Evolutionary conservation across 2,797 vertebrate species (phyloP), one percentile per base, ranked within the genome.

Genomic region (Eurystomus glaucurus): DNA sequence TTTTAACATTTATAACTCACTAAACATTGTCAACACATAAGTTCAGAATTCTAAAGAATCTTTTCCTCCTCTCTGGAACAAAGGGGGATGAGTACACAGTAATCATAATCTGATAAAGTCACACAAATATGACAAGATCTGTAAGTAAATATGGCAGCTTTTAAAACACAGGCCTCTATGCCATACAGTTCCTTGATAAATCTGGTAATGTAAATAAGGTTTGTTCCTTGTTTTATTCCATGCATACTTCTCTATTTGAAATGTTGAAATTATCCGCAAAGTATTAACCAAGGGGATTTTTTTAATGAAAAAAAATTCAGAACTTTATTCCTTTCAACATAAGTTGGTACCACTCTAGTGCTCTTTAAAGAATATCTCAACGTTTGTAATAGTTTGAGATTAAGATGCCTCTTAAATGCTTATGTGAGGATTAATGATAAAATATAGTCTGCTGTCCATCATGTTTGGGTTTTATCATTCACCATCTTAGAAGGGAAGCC

Each of bases 371-470:
- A 68, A 82, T 64, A 58, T 86, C 41, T 90, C 79, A 66, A 5
- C 82, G 28, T 78, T 86, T 94, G 33, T 43, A 90, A 76, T 31
- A 86, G n/a, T 86, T 94, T 72, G 46, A 68, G 80, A 94, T 95
- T 46, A 81, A 91, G 58, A 85, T 5, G 26, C 45, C 68, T 88
- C 78, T 93, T 88, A 95, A 85, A 88, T 86, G 43, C 7, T 91
- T 92, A n/a, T 86, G 51, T 57, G 61, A 92, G 55, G 75, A 91
- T 96, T 95, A 95, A 91, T 6, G 29, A 84, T 39, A 81, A 93
- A 90, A 55, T 48, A 55, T 25, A 76, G 57, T 28, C 64, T 85
- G 8, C 69, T 82, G 48, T 88, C 90, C 35, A 85, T 93, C 81
- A 88, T 35, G 62, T 54, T 91, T 76, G 7, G 0, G 39, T 68